These are phyloP conservation scores for Drosophila nikananu DNA, from an alignment of 1,140 invertebrate species.

Conservation along the genomic window DNA sequence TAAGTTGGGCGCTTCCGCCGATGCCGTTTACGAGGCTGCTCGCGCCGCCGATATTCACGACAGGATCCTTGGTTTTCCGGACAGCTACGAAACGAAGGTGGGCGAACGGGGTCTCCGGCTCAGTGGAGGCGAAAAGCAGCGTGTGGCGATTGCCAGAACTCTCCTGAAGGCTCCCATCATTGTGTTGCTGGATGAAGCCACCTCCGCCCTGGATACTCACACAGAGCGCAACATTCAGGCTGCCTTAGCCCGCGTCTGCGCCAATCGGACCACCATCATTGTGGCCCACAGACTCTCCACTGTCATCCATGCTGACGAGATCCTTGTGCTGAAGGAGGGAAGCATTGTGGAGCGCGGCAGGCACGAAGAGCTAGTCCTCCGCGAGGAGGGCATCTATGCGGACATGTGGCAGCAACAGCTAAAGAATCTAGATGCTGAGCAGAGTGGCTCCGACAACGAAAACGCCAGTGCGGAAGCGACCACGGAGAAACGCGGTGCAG, in stretches of 20 bases:
- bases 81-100: conserved; percentile 94
- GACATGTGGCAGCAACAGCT: conserved; percentile 96
- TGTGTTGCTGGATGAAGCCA: conserved; percentile 96
- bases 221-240: conserved; percentile 94
- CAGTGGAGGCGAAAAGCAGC: conserved; percentile 96
- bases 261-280: conserved; percentile 95
- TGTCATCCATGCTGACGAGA: conserved; percentile 96
- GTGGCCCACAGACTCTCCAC: conserved; percentile 97
- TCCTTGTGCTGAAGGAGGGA: conserved; percentile 95
- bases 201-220: conserved; percentile 93
- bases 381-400: conserved; percentile 89
- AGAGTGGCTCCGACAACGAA: conserved; percentile 37
- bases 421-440: conserved; percentile 86
- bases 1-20: conserved; percentile 90
- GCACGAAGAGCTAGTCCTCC: conserved; percentile 91
- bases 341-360: conserved; percentile 96
- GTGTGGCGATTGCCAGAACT: conserved; percentile 95
- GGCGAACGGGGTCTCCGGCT: conserved; percentile 92
- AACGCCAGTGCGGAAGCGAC: conserved; percentile 11
- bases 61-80: conserved; percentile 95
- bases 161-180: conserved; percentile 95
- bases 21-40: conserved; percentile 95
- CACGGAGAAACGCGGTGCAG: conserved; percentile 9
- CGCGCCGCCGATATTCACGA: conserved; percentile 97
- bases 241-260: conserved; percentile 91